Evolutionary conservation across 2,113 vertebrate species (phyloP).

Genomic region (Psittacula cyanocephala): DNA sequence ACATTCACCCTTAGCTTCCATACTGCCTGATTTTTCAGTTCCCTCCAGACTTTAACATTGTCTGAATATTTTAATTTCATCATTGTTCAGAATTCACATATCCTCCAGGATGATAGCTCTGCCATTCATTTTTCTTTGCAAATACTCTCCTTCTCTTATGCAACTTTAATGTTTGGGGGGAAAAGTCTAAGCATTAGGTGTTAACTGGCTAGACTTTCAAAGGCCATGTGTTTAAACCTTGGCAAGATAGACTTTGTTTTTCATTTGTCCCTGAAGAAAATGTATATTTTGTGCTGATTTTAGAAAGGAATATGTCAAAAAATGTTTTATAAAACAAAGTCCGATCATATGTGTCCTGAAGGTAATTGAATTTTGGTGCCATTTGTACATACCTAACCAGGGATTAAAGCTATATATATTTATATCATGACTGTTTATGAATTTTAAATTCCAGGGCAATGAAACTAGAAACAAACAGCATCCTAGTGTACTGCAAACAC

Average conservation of each 20-base stretch:
- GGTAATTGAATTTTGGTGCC: neutral
- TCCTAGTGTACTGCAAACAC: neutral
- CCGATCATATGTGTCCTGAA: neutral
- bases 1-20: neutral
- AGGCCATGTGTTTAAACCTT: neutral
- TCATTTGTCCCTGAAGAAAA: neutral
- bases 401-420: neutral
- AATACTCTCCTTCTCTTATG: neutral
- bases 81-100: neutral
- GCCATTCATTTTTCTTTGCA: neutral
- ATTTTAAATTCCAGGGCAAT: neutral
- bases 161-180: neutral
- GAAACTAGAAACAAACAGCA: neutral
- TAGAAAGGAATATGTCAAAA: neutral
- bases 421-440: neutral
- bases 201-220: neutral
- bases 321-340: neutral
- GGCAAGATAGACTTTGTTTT: neutral
- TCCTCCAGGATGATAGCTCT: neutral
- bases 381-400: neutral
- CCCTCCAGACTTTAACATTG: neutral
- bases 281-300: neutral
- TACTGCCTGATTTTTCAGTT: neutral
- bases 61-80: neutral
- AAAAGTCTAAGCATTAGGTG: neutral